Percentiles rank a stretch among this genome's conserved stretches.
Conservation (phyloP, 1,140 invertebrate species). For the Macrosteles quadrilineatus region DNA sequence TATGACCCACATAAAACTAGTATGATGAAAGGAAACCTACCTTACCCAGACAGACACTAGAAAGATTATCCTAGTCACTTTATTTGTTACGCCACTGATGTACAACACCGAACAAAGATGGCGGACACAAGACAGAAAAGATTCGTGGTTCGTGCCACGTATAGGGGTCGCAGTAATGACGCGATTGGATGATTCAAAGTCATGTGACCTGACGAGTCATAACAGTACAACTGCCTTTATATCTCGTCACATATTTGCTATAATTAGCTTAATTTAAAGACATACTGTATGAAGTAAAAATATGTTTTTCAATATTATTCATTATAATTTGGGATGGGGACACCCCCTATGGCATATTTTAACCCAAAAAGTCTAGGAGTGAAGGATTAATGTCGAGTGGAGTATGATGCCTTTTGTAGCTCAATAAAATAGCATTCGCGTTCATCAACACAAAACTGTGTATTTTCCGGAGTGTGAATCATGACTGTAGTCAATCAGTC, state of each 20-base stretch:
- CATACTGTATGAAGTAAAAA: too few species aligned
- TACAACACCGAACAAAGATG: slow-evolving; percentile 31
- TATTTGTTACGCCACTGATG: slow-evolving; percentile 5
- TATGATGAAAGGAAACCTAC: not conserved
- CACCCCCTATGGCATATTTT: too few species aligned
- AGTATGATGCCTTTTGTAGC: too few species aligned
- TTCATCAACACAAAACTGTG: too few species aligned
- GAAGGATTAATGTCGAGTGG: too few species aligned
- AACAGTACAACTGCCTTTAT: not conserved
- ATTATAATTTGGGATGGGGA: too few species aligned
- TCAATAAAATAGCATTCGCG: too few species aligned
- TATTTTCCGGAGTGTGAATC: too few species aligned
- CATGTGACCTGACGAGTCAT: slow-evolving; percentile 17
- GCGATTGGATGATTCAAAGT: slow-evolving; percentile 35
- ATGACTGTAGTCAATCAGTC: too few species aligned
- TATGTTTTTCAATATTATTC: too few species aligned
- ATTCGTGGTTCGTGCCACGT: slow-evolving; percentile 38
- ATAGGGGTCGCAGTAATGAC: slow-evolving; percentile 35
- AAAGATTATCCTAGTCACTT: not conserved
- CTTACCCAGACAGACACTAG: not conserved
- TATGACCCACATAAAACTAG: not conserved
- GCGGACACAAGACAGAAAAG: slow-evolving; percentile 31
- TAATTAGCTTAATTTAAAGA: too few species aligned
- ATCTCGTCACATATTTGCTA: not conserved
- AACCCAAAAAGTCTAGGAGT: too few species aligned